These are phyloP conservation scores for Oreochromis mossambicus DNA, from an alignment of 2,797 vertebrate genomes.

Conservation along the genomic window DNA sequence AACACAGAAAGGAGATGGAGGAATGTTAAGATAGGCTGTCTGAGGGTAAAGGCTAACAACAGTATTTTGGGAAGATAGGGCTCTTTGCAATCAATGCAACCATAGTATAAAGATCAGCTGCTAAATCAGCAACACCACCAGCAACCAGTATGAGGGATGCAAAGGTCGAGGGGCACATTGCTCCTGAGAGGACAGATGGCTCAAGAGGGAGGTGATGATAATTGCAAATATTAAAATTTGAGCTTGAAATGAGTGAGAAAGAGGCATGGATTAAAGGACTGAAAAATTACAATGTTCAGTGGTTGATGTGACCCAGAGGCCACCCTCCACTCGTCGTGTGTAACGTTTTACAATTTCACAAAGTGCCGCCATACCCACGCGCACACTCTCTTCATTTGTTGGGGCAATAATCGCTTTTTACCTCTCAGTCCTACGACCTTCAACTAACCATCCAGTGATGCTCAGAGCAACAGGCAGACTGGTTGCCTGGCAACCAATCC, in stretches of 20 bases:
- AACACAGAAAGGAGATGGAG: not conserved
- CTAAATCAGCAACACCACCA: conserved; percentile 18
- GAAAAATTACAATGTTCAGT: conserved; percentile 14
- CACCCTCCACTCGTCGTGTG: conserved; percentile 17
- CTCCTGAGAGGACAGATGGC: conserved; percentile 5
- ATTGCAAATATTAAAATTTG: conserved; percentile 19
- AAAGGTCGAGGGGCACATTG: conserved; percentile 34
- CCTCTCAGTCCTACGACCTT: conserved; percentile 54
- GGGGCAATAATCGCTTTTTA: conserved; percentile 52
- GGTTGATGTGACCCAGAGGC: conserved; percentile 14
- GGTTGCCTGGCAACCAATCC: conserved; percentile 59
- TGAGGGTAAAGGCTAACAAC: not conserved
- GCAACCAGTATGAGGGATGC: conserved; percentile 16
- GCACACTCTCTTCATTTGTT: conserved; percentile 37
- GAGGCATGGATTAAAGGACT: conserved; percentile 1
- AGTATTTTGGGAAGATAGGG: not conserved
- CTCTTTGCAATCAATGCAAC: conserved; percentile 3
- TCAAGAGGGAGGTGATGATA: not conserved
- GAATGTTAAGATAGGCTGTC: not conserved
- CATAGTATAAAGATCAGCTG: conserved; percentile 20
- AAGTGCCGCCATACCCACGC: not conserved
- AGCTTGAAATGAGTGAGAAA: conserved; percentile 32
- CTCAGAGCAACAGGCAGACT: conserved; percentile 52
- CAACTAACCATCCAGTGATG: conserved; percentile 43
- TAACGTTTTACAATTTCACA: conserved; percentile 51